phyloP scores from a whole-genome alignment of 2,888 invertebrate genomes.

The Oasisia sp. region DNA sequence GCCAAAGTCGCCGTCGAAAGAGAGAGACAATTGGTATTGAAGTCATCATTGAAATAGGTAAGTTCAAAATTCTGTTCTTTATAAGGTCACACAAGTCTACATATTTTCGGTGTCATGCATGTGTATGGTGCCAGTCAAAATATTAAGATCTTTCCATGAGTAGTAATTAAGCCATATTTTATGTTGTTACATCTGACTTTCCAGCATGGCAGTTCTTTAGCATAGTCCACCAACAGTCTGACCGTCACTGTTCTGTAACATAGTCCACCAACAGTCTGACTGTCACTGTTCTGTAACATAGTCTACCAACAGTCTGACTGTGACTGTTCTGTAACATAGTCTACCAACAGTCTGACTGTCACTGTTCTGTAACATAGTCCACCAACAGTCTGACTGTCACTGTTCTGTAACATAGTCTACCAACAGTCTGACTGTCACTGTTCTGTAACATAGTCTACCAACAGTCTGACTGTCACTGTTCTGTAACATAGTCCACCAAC shows the following conservation, averaged over 20 bases:
- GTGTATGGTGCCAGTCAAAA: neutral
- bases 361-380: neutral
- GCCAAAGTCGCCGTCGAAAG: neutral
- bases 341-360: neutral
- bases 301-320: neutral
- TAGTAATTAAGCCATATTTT: too few relatives aligned
- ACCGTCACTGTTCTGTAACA: neutral
- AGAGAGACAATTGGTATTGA: neutral
- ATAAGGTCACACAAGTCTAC: neutral
- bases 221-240: neutral
- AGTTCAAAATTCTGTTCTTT: neutral
- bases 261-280: neutral
- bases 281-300: neutral
- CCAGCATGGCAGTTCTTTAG: neutral
- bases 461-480: too few relatives aligned
- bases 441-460: too few relatives aligned
- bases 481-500: too few relatives aligned
- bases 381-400: neutral
- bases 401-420: too few relatives aligned
- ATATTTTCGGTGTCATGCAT: neutral
- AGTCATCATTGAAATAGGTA: constrained; percentile 1
- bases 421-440: too few relatives aligned
- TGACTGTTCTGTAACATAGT: too few relatives aligned
- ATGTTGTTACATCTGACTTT: neutral
- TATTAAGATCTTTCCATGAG: neutral